Evolutionary conservation across 2,888 invertebrate genomes (phyloP).

Genomic region (Agrotis ipsilon): DNA sequence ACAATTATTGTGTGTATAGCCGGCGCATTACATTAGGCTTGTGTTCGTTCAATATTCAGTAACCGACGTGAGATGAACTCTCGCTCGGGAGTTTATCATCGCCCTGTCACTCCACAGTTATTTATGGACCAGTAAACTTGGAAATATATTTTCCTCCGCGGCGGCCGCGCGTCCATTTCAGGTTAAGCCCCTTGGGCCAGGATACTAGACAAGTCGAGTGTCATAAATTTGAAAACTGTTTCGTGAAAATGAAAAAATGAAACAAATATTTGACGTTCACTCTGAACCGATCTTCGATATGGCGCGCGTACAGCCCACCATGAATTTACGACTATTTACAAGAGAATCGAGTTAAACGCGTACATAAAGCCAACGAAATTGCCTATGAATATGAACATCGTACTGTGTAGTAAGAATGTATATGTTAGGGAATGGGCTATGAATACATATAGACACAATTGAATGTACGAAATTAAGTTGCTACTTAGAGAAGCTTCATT

Average conservation of each 20-base stretch:
- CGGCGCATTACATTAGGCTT: conserved; percentile 76
- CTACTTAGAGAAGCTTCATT: conserved; percentile 1
- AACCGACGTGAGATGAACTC: conserved; percentile 88
- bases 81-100: conserved; percentile 89
- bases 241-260: conserved; percentile 86
- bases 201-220: conserved; percentile 89
- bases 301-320: conserved; percentile 60
- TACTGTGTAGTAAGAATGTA: conserved; percentile 34
- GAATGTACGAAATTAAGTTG: conserved; percentile 27
- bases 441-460: conserved; percentile 28
- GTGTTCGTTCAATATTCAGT: conserved; percentile 86
- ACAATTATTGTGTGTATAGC: conserved; percentile 65
- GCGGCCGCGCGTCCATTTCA: conserved; percentile 89
- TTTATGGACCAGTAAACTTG: conserved; percentile 91
- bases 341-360: conserved; percentile 67
- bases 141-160: conserved; percentile 90
- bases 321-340: conserved; percentile 75
- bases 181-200: conserved; percentile 90
- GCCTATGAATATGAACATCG: conserved; percentile 61
- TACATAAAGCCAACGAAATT: conserved; percentile 65
- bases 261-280: conserved; percentile 85
- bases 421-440: conserved; percentile 25
- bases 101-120: conserved; percentile 89
- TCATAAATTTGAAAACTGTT: conserved; percentile 91
- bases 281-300: conserved; percentile 77